Conservation (phyloP, 2,888 invertebrate species). For the Chrysopilus asiliformis region DNA sequence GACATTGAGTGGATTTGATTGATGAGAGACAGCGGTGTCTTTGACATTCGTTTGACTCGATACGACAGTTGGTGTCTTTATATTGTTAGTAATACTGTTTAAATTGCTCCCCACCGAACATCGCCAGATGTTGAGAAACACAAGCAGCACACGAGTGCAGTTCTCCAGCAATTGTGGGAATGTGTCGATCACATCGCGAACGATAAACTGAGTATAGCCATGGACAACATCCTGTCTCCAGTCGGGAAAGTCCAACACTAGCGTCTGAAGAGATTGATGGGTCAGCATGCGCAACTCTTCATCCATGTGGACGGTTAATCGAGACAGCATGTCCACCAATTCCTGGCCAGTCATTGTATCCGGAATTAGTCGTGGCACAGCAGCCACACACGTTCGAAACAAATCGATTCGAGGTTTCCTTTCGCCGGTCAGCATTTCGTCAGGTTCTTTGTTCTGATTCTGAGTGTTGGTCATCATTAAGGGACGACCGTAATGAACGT, state of each 20-base stretch:
- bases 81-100: constrained; percentile 13
- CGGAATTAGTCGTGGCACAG: constrained; percentile 92
- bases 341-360: constrained; percentile 94
- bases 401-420: constrained; percentile 95
- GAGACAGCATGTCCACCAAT: constrained; percentile 82
- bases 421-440: constrained; percentile 87
- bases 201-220: constrained; percentile 89
- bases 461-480: constrained; percentile 93
- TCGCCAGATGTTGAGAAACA: constrained; percentile 86
- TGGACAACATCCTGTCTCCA: constrained; percentile 94
- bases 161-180: constrained; percentile 65
- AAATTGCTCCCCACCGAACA: constrained; percentile 48
- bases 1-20: constrained; percentile 11
- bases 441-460: constrained; percentile 87
- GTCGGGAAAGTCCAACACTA: constrained; percentile 91
- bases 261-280: constrained; percentile 87
- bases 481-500: constrained; percentile 92
- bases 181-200: constrained; percentile 62
- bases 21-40: constrained; percentile 9
- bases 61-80: constrained; percentile 18
- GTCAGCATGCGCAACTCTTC: constrained; percentile 90
- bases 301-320: constrained; percentile 96
- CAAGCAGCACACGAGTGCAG: constrained; percentile 81
- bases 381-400: constrained; percentile 96
- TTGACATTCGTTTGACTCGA: constrained; percentile 12